Evolutionary conservation across 2,888 invertebrate genomes (phyloP).

Genomic region (Ligdia adustata): DNA sequence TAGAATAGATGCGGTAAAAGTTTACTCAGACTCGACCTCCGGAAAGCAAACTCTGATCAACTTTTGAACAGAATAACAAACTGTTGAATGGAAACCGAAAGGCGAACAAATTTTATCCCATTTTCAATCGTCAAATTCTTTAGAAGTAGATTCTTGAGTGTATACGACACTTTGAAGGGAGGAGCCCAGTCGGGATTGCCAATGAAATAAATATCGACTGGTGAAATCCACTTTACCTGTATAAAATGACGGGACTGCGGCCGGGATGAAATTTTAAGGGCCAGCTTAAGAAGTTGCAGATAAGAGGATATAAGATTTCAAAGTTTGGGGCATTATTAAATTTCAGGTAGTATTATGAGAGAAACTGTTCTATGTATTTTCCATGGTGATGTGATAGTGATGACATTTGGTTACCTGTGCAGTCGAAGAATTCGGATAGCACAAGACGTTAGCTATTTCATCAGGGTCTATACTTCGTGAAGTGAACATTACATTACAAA

Average conservation of each 20-base stretch:
- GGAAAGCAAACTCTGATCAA: constrained; percentile 6
- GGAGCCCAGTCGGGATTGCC: constrained; percentile 44
- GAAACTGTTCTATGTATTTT: not conserved
- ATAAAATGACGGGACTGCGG: constrained; percentile 21
- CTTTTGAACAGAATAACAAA: constrained; percentile 18
- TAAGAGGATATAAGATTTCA: constrained; percentile 13
- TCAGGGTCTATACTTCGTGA: too few species aligned
- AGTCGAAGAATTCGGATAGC: too few species aligned
- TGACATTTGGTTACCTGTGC: too few species aligned
- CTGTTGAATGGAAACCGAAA: constrained; percentile 22
- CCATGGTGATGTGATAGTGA: too few species aligned
- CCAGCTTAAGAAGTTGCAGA: constrained; percentile 29
- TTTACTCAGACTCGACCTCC: not conserved
- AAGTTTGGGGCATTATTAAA: constrained; percentile 7
- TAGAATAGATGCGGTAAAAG: not conserved
- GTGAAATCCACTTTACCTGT: constrained; percentile 42
- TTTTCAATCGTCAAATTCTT: constrained; percentile 29
- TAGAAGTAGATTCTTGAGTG: constrained; percentile 26
- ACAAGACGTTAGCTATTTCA: too few species aligned
- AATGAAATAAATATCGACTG: constrained; percentile 51
- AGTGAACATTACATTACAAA: too few species aligned
- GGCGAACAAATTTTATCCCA: constrained; percentile 30
- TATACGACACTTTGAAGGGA: constrained; percentile 42
- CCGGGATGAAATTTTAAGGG: constrained; percentile 45
- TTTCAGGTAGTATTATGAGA: not conserved